phyloP scores from a whole-genome alignment of 2,797 vertebrate species.

The Sebastolobus alascanus region DNA sequence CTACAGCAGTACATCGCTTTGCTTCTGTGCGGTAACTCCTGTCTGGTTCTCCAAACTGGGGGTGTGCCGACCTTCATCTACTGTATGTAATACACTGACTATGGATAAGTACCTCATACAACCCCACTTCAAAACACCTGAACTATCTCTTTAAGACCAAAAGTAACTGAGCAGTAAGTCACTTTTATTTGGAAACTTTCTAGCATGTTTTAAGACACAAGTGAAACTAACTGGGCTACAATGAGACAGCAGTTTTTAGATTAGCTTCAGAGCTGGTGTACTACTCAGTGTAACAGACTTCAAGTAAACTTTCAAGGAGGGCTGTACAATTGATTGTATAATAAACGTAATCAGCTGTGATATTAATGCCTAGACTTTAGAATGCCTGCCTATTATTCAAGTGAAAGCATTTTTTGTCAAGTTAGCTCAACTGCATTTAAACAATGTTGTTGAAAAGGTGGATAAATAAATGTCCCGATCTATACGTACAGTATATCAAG shows the following conservation, averaged over 20 bases:
- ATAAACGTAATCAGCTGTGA: not conserved
- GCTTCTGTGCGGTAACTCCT: no score
- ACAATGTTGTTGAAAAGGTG: not conserved
- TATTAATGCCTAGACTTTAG: not conserved
- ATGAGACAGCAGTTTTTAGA: constrained; percentile 1
- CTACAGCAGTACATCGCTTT: no score
- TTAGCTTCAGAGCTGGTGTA: not conserved
- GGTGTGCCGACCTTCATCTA: no score
- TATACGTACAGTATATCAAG: not conserved
- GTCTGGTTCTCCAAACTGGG: no score
- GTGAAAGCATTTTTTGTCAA: not conserved
- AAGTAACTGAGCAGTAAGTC: no score
- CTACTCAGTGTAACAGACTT: no score
- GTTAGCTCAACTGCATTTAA: not conserved
- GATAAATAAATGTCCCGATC: not conserved
- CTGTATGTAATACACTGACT: no score
- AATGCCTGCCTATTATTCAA: not conserved
- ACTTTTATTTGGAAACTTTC: not conserved
- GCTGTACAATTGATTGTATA: not conserved
- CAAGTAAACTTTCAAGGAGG: not conserved
- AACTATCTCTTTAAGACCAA: not conserved
- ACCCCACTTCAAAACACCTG: no score
- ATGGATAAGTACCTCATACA: no score
- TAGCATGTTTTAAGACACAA: not conserved
- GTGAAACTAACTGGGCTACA: not conserved